Base-by-base conservation (phyloP, 2,888 invertebrate species). In the Stenolophus ochropezus region DNA sequence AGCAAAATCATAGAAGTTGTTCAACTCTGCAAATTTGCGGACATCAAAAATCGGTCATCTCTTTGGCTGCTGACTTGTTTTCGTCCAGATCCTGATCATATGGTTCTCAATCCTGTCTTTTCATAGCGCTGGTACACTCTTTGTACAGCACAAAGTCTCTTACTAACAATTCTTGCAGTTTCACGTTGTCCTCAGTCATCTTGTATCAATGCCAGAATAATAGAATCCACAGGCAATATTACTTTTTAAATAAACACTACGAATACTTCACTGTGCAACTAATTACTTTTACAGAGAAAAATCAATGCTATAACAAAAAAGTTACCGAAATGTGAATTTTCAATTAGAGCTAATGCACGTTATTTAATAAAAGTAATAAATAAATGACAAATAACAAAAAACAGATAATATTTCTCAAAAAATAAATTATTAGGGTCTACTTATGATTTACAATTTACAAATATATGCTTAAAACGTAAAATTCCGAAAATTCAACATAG, bases 111-210 rank as follows among this genome's bases (percentile, higher is more conserved):
- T n/a, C n/a, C n/a, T 8, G 65, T 65, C 65, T 65, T 25, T 14
- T 23, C 16, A 65, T 65, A 23, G 11, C 65, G 11, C 4, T 65
- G 65, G 23, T 65, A 65, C 65, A 65, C 27, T 18, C 4, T 65
- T 65, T 27, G 65, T 27, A 23, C 65, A n/a, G 23, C 23, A 65
- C 65, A 23, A 65, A 23, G 23, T 3, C 65, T 65, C 16, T 14
- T 80, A 82, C 80, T 53, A 82, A 82, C 58, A 49, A 25, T 78
- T 82, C 49, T 74, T 78, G 74, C 58, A 78, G 61, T 79, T 82
- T 82, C 74, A 79, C 79, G 71, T 82, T 82, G 42, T 65, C 74
- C 61, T 61, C 78, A 73, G 25, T 78, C 79, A 79, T 79, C 61
- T 78, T 74, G 78, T 82, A 82, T 49, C 69, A 79, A 79, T 78